Base-by-base conservation (phyloP, 2,113 vertebrate species). In the Camelus bactrianus region DNA sequence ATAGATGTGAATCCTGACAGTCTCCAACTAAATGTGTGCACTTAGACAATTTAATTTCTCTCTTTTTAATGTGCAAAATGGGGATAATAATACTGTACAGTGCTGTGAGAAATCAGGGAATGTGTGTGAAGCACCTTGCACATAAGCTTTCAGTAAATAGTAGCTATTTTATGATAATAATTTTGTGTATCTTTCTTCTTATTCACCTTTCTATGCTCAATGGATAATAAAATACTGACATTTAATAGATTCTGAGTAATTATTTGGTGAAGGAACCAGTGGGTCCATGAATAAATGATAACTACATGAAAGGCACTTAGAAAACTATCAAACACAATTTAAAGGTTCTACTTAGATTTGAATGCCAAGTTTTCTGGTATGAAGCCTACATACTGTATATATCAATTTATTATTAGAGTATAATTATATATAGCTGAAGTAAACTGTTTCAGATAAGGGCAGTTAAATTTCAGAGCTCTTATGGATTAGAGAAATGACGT, bases 241-340 rank as follows among this genome's bases (percentile, higher is more conserved):
- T 65, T 83, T 76, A 75, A 26, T 88, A 80, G 67, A 20, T 91
- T 94, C 35, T 86, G 35, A 28, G 50, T 96, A 83, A 60, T 94
- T 77, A 75, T 60, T 82, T 94, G 76, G 14, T 77, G 12, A 91
- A 91, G 46, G 69, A 95, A 86, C 72, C 22, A 97, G n/a, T 94
- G 96, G 69, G 26, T 89, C 64, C 54, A 67, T 91, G 24, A 95
- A 67, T 92, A 93, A 89, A 80, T 93, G 89, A 93, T 93, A 77
- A 91, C n/a, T 89, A 94, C 8, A 48, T 80, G 64, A 84, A 86
- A 90, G 32, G 28, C 20, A 86, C 38, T 92, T 77, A n/a, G 35
- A 93, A 94, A 88, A 86, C 35, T 83, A 67, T 92, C 38, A 87
- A 58, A 84, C 28, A 82, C 32, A 14, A 13, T 67, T 92, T 80